Base-by-base conservation (phyloP, 2,113 vertebrate genomes). In the Lepidothrix coronata region DNA sequence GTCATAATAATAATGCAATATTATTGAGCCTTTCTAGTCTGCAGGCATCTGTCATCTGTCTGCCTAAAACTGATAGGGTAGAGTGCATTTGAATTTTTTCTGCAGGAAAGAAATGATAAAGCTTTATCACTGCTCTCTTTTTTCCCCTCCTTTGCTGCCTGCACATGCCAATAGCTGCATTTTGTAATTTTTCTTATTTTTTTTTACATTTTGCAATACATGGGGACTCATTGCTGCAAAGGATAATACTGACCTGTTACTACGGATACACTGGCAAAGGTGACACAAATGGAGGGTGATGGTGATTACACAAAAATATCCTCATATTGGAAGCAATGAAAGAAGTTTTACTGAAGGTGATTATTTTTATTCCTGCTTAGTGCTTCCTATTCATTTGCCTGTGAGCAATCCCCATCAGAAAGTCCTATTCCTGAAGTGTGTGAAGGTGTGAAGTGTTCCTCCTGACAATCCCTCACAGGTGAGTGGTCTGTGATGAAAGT, bases 1-100 rank as follows among this genome's bases (percentile, higher is more conserved):
- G 82, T 88, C 80, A 93, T 95, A 59, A 97, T 72, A 77, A 85
- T 76, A 96, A 95, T 81, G 49, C 33, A 79, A 44, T 96, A 52
- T 93, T 93, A 93, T 89, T 72, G 95, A 85, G 93, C 66, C 85
- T 95, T 89, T 86, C 94, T 76, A 79, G 84, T 95, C 72, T 88
- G 43, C 85, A 74, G 68, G 63, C 92, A 94, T 94, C 63, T 96
- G 89, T 93, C 96, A 93, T 89, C 80, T 95, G 54, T 80, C 71
- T 95, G 77, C 52, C 55, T 95, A 51, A 91, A 94, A 94, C 57
- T 84, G 84, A 94, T 95, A 89, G 88, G 41, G 59, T 44, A 88
- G 58, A 89, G 81, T 43, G 44, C 48, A 83, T 90, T 83, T 91
- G 90, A 95, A 94, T 95, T 91, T 89, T 52, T 94, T 87, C 58